Evolutionary conservation across 2,797 vertebrate genomes (phyloP), one percentile per base, ranked within the genome.

Genomic region (Sebastes itinus): DNA sequence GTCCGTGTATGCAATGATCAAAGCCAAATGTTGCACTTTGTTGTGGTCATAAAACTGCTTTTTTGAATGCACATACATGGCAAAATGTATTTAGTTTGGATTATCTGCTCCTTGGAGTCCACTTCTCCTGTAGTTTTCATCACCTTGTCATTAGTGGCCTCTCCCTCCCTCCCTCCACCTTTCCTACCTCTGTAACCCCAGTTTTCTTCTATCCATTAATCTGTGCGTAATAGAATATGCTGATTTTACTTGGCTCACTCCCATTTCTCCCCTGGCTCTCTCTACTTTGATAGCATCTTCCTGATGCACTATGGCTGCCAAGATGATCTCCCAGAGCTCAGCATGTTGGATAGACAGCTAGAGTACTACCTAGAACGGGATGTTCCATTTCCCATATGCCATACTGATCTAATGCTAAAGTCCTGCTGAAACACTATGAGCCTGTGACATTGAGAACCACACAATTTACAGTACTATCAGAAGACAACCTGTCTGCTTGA

Each of bases 381-480:
- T 76, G 60, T 79, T 87, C 75, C 65, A 60, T 82, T 72, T 88
- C 74, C 67, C 38, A 76, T 75, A 73, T 84, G 73, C 62, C 61
- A 83, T 30, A 56, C 80, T 86, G 78, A 89, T 88, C 72, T 89
- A 85, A 90, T 85, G 75, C 70, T 77, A 52, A 86, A 82, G 87
- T 89, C 79, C 86, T 85, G 63, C 77, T 83, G 72, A 90, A 93
- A 86, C 86, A 89, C 82, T 83, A 77, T 63, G 65, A 84, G 75
- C 64, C 70, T 76, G 64, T 71, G 75, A 84, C 62, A 82, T 72
- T 70, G 80, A 88, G 83, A 87, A 86, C 77, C 82, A 80, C 75
- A 88, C 78, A 88, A 93, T 88, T 87, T 86, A 87, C 83, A 82
- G 80, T 58, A 72, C 77, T 91, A 83, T 89, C 90, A 89, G 71